Percentiles rank a stretch among this genome's conserved stretches.
Evolutionary conservation across 1,140 invertebrate species (phyloP).

Genomic region (Drosophila punjabiensis): DNA sequence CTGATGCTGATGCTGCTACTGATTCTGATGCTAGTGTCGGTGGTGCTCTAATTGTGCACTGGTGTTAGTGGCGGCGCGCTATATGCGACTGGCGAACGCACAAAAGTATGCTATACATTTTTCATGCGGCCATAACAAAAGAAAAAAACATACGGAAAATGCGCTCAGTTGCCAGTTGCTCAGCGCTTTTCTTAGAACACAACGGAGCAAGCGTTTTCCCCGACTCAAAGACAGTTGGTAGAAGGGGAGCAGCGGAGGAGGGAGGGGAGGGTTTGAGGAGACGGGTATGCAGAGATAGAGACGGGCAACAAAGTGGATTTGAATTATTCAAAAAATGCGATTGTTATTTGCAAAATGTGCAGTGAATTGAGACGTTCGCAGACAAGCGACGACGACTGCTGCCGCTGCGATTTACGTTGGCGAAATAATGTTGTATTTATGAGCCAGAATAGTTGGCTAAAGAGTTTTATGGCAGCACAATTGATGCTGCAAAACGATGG

Average conservation of each 20-base stretch:
- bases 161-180: slow-evolving; percentile 56
- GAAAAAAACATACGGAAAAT: slow-evolving; percentile 66
- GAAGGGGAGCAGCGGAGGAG: neutral
- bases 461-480: slow-evolving; percentile 45
- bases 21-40: slow-evolving; percentile 32
- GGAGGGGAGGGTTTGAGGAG: neutral
- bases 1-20: slow-evolving; percentile 15
- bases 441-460: slow-evolving; percentile 69
- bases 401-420: slow-evolving; percentile 74
- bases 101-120: slow-evolving; percentile 79
- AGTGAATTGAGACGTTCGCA: slow-evolving; percentile 78
- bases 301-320: slow-evolving; percentile 80
- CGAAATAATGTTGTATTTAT: slow-evolving; percentile 82
- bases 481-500: slow-evolving; percentile 37
- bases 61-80: slow-evolving; percentile 28
- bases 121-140: slow-evolving; percentile 66
- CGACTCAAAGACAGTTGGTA: slow-evolving; percentile 29
- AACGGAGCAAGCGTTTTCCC: slow-evolving; percentile 52
- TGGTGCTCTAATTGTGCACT: slow-evolving; percentile 59
- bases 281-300: slow-evolving; percentile 17
- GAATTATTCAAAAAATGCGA: slow-evolving; percentile 84
- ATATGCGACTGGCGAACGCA: slow-evolving; percentile 56
- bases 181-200: slow-evolving; percentile 64
- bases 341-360: slow-evolving; percentile 84
- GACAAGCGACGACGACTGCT: slow-evolving; percentile 66